Percentiles rank a stretch among this genome's conserved stretches.
phyloP scores from a whole-genome alignment of 1,140 invertebrate species.

The Brachystomella parvula region DNA sequence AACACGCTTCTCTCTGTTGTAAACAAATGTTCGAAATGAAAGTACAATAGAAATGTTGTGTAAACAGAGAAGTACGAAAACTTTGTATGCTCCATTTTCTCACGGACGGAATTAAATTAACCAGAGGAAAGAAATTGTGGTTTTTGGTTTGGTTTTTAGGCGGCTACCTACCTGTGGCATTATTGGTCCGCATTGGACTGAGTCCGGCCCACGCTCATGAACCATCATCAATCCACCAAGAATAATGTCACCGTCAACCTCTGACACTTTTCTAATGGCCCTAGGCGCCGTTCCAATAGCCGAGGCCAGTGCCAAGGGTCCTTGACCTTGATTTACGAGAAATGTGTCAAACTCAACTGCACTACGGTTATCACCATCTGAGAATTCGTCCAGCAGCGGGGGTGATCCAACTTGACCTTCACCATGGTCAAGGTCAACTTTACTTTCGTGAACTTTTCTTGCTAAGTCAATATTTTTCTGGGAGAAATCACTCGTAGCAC shows the following conservation, averaged over 20 bases:
- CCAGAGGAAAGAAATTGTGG: too few relatives aligned
- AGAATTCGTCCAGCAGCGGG: not conserved
- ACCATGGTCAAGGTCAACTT: not conserved
- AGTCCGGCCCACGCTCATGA: constrained; percentile 72
- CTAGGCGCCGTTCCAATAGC: constrained; percentile 45
- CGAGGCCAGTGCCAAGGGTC: not conserved
- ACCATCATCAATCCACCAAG: constrained; percentile 92
- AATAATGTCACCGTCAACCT: constrained; percentile 57
- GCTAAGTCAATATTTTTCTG: too few relatives aligned
- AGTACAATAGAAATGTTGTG: too few relatives aligned
- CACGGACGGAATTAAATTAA: too few relatives aligned
- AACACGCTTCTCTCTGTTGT: not conserved
- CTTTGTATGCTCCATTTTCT: too few relatives aligned
- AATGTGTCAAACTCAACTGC: too few relatives aligned
- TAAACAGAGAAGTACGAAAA: too few relatives aligned
- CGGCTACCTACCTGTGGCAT: constrained; percentile 71
- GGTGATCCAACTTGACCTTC: not conserved
- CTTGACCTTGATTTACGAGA: too few relatives aligned
- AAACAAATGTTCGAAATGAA: not conserved
- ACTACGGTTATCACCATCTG: not conserved
- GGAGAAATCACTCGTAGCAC: too few relatives aligned
- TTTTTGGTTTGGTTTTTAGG: not conserved
- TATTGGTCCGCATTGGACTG: constrained; percentile 73
- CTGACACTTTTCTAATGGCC: constrained; percentile 78
- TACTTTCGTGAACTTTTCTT: too few relatives aligned